These are phyloP conservation scores for Mylabris phalerata DNA, from an alignment of 1,140 invertebrate genomes.

Conservation along the genomic window DNA sequence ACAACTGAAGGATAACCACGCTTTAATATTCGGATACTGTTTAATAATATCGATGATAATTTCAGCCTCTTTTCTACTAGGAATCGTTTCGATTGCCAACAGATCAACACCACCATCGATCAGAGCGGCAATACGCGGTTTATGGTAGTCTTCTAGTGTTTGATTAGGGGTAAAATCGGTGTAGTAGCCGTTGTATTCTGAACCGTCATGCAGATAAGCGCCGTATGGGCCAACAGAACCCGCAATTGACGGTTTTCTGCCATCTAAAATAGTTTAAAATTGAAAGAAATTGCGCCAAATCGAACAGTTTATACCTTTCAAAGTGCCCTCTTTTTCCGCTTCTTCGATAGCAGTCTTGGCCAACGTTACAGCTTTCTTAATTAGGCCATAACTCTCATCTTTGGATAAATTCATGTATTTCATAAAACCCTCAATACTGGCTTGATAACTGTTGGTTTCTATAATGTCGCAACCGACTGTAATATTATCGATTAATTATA, in stretches of 20 bases:
- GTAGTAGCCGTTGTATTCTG: constrained; percentile 61
- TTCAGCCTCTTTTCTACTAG: constrained; percentile 51
- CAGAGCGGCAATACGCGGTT: constrained; percentile 48
- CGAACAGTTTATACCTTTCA: background rate
- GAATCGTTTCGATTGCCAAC: constrained; percentile 61
- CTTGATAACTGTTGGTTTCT: constrained; percentile 57
- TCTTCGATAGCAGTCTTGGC: constrained; percentile 39
- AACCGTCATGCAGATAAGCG: constrained; percentile 55
- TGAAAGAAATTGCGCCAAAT: background rate
- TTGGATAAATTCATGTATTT: constrained; percentile 44
- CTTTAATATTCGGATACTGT: constrained; percentile 48
- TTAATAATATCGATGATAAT: constrained; percentile 47
- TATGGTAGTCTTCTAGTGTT: constrained; percentile 54
- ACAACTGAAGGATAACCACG: constrained; percentile 49
- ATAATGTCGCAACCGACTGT: constrained; percentile 55
- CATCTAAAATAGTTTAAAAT: constrained; percentile 23
- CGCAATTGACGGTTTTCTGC: constrained; percentile 37
- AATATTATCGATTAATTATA: constrained; percentile 11
- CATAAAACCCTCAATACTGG: constrained; percentile 49
- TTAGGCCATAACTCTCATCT: constrained; percentile 44
- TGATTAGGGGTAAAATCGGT: constrained; percentile 44
- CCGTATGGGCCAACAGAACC: constrained; percentile 66
- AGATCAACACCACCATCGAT: constrained; percentile 51
- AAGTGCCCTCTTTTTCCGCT: constrained; percentile 18
- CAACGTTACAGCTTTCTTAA: constrained; percentile 45